phyloP scores from a whole-genome alignment of 2,113 vertebrate species.

The Pagrus major region DNA sequence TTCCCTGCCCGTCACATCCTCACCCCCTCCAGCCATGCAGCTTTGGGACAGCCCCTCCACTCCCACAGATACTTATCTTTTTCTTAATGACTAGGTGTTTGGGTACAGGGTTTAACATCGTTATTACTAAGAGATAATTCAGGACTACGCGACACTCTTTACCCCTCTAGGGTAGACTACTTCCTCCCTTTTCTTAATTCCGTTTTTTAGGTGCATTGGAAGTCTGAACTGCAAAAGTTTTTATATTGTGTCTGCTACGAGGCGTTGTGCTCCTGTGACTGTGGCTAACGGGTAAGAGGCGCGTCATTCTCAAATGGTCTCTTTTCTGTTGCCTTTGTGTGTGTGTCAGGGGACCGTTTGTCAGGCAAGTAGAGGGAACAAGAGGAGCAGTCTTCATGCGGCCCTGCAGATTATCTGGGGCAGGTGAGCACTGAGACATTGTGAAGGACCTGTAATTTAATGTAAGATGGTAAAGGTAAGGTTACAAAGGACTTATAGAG shows the following conservation, averaged over 20 bases:
- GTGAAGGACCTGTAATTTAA: constrained; percentile 73
- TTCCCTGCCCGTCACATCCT: constrained; percentile 60
- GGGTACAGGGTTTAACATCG: constrained; percentile 70
- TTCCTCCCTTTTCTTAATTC: constrained; percentile 52
- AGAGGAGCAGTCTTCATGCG: constrained; percentile 62
- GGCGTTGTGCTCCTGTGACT: constrained; percentile 1
- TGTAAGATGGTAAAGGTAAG: constrained; percentile 65
- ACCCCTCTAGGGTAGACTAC: constrained; percentile 54
- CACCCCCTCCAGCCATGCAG: constrained; percentile 78
- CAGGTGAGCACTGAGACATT: constrained; percentile 70
- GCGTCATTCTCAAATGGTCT: constrained; percentile 21
- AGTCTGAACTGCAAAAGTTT: constrained; percentile 22
- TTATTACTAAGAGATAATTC: constrained; percentile 75
- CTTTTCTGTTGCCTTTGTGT: constrained; percentile 52
- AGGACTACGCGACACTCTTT: constrained; percentile 45
- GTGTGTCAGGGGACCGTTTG: constrained; percentile 47
- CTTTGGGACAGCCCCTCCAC: constrained; percentile 70
- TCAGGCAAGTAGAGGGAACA: constrained; percentile 63
- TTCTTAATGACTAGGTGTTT: constrained; percentile 79
- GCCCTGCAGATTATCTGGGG: constrained; percentile 66
- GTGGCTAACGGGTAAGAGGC: constrained; percentile 15
- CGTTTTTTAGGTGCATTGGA: constrained; percentile 24
- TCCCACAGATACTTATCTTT: constrained; percentile 84
- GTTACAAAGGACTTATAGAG: constrained; percentile 58
- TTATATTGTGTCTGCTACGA: constrained; percentile 31